These are phyloP conservation scores for Megaceryle torquata DNA, from an alignment of 2,113 vertebrate genomes.

Conservation along the genomic window DNA sequence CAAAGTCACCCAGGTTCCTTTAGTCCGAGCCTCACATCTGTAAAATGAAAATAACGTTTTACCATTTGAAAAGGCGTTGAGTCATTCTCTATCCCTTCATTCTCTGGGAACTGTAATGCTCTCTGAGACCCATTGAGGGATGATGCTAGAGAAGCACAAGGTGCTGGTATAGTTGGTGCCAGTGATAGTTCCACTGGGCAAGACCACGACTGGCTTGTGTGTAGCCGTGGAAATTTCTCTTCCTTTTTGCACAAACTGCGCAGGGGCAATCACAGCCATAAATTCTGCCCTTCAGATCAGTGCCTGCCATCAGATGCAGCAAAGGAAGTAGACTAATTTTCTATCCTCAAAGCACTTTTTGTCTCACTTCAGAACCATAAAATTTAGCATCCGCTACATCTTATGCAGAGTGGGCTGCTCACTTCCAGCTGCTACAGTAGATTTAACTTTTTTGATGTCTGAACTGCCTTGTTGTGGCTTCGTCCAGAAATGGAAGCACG, in stretches of 20 bases:
- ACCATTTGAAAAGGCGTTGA: background rate
- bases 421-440: background rate
- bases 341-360: background rate
- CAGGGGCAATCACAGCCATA: background rate
- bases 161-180: background rate
- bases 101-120: background rate
- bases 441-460: background rate
- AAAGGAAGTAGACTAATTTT: background rate
- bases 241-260: background rate
- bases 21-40: background rate
- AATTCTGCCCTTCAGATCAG: background rate
- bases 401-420: background rate
- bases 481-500: background rate
- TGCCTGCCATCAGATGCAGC: background rate
- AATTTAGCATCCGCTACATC: background rate
- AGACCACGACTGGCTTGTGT: background rate
- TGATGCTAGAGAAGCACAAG: background rate
- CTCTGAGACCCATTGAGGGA: background rate
- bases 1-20: background rate
- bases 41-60: background rate
- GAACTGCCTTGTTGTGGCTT: background rate
- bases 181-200: background rate
- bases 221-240: background rate
- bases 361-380: background rate
- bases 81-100: background rate